These are phyloP conservation scores for Caenorhabditis doughertyi DNA, from an alignment of 2,888 invertebrate genomes.

Conservation along the genomic window DNA sequence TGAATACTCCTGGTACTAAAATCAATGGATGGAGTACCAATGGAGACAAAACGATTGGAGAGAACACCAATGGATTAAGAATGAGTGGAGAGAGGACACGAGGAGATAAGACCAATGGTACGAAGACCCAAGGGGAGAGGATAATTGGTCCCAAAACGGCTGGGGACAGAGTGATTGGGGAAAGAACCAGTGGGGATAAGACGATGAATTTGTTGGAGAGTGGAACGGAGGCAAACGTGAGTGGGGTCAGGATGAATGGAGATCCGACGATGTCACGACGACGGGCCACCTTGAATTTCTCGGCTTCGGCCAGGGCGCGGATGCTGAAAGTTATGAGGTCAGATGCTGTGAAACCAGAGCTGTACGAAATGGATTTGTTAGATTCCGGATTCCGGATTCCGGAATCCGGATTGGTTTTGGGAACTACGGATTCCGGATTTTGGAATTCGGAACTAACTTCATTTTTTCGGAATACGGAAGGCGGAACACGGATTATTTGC, in stretches of 20 bases:
- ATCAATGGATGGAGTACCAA: constrained; percentile 79
- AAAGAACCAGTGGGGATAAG: constrained; percentile 75
- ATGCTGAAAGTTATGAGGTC: too few species aligned
- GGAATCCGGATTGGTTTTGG: too few species aligned
- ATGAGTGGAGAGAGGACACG: constrained; percentile 78
- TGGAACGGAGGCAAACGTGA: constrained; percentile 64
- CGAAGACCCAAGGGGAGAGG: constrained; percentile 80
- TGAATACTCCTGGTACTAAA: constrained; percentile 76
- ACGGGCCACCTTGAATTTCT: constrained; percentile 66
- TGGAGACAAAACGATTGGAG: constrained; percentile 78
- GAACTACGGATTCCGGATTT: too few species aligned
- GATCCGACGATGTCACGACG: constrained; percentile 68
- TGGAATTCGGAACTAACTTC: too few species aligned
- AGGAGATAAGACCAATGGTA: constrained; percentile 79
- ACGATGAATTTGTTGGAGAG: constrained; percentile 73
- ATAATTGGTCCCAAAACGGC: constrained; percentile 80
- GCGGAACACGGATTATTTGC: too few species aligned
- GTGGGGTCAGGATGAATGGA: constrained; percentile 72
- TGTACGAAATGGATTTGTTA: too few species aligned
- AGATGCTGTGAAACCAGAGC: too few species aligned
- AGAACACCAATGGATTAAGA: constrained; percentile 74
- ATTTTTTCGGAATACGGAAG: too few species aligned
- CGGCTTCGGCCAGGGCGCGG: constrained; percentile 71
- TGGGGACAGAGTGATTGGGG: constrained; percentile 78
- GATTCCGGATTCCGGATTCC: too few species aligned